Conservation (phyloP, 2,113 vertebrate genomes). For the Crotophaga sulcirostris region DNA sequence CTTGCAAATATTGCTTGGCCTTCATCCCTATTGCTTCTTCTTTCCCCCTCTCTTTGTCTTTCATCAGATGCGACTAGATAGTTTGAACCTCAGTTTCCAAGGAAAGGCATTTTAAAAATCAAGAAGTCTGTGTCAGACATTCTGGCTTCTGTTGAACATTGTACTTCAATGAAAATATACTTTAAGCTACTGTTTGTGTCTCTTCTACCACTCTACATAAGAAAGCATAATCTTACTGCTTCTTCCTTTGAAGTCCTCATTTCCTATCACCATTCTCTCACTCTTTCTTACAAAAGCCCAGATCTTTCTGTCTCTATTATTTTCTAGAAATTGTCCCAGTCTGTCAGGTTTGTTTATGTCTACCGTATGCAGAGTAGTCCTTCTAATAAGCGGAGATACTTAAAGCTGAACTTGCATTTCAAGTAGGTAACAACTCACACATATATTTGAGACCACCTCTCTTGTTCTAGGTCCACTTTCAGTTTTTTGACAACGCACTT, state of each 20-base stretch:
- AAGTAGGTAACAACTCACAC: not conserved
- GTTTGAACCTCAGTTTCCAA: not conserved
- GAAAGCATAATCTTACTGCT: not conserved
- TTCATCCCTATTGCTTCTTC: not conserved
- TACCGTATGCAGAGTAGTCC: rapidly evolving
- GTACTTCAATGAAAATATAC: not conserved
- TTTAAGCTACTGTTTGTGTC: not conserved
- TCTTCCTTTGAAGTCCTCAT: not conserved
- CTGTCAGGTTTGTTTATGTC: not conserved
- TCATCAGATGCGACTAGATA: not conserved
- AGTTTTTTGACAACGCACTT: rapidly evolving
- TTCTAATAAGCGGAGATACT: not conserved
- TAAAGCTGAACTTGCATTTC: not conserved
- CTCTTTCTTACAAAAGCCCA: not conserved
- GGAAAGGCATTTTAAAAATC: not conserved
- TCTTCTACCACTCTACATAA: not conserved
- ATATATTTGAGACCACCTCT: not conserved
- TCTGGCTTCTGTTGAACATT: not conserved
- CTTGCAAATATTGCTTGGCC: not conserved
- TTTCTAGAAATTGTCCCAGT: not conserved
- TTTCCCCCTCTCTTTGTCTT: not conserved
- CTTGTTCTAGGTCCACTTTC: not conserved
- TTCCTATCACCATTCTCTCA: not conserved
- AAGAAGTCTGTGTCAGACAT: not conserved
- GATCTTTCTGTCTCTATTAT: not conserved